phyloP scores from a whole-genome alignment of 2,888 invertebrate species.

The Lasioglossum malachurum region DNA sequence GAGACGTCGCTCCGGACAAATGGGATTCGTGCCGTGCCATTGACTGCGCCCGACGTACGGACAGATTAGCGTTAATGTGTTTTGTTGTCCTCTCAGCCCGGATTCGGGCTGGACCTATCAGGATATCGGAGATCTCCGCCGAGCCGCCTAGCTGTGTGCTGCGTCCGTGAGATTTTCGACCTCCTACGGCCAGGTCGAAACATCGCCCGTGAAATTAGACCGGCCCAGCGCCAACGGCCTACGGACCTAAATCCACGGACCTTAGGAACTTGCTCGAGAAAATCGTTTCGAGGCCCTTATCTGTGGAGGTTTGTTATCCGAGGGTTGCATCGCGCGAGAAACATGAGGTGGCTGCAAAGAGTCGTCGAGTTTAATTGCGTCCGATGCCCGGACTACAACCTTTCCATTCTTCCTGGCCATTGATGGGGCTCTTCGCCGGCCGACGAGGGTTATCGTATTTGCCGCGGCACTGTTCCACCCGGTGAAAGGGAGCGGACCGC shows the following conservation, averaged over 20 bases:
- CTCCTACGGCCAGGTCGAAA: constrained; percentile 21
- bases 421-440: constrained; percentile 1
- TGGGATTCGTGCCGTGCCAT: constrained; percentile 74
- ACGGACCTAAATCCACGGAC: constrained; percentile 3
- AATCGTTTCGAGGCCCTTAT: constrained; percentile 29
- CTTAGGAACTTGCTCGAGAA: constrained; percentile 22
- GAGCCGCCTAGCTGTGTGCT: background rate
- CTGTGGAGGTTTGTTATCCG: constrained; percentile 25
- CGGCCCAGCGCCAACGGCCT: background rate
- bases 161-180: constrained; percentile 28
- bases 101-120: constrained; percentile 44
- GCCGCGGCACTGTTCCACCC: constrained; percentile 35
- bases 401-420: constrained; percentile 36
- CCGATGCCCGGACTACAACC: constrained; percentile 34
- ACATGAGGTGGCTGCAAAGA: constrained; percentile 36
- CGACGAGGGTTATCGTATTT: constrained; percentile 41
- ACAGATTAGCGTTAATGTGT: constrained; percentile 75
- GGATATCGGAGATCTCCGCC: constrained; percentile 51
- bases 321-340: constrained; percentile 14
- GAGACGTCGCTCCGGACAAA: constrained; percentile 73
- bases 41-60: constrained; percentile 71
- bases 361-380: constrained; percentile 55
- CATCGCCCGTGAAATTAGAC: constrained; percentile 58
- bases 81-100: constrained; percentile 62
- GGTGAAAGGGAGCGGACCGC: background rate